phyloP scores from a whole-genome alignment of 2,797 vertebrate species.

The Odontamblyopus rebecca region DNA sequence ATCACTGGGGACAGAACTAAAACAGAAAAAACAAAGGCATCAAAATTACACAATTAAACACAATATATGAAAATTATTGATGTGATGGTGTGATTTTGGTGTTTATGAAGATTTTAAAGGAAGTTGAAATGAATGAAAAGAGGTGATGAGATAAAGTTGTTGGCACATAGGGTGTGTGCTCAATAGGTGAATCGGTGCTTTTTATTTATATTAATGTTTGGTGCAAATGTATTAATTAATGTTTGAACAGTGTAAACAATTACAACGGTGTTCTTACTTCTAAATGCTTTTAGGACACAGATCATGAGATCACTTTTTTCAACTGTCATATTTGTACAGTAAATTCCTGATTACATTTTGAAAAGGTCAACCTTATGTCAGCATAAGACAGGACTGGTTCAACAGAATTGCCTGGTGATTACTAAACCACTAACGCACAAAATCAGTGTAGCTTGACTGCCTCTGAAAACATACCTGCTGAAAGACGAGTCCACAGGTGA shows the following conservation, averaged over 20 bases:
- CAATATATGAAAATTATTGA: not conserved
- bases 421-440: constrained; percentile 34
- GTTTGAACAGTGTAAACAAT: no score
- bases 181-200: no score
- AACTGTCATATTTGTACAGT: not conserved
- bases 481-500: constrained; percentile 29
- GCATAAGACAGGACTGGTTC: not conserved
- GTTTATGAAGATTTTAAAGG: not conserved
- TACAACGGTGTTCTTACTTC: no score
- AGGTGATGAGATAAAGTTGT: no score
- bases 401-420: constrained; percentile 36
- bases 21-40: not conserved
- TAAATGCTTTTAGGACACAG: not conserved
- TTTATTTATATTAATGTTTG: no score
- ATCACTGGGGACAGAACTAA: constrained; percentile 36
- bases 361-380: constrained; percentile 28
- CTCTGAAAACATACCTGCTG: constrained; percentile 45
- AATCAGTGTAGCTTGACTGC: constrained; percentile 39
- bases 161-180: no score
- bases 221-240: no score
- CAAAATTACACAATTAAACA: constrained; percentile 7
- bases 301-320: not conserved
- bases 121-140: not conserved
- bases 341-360: constrained; percentile 1
- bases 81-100: not conserved